Evolutionary conservation across 2,888 invertebrate genomes (phyloP).

Genomic region (Colletes collaris): DNA sequence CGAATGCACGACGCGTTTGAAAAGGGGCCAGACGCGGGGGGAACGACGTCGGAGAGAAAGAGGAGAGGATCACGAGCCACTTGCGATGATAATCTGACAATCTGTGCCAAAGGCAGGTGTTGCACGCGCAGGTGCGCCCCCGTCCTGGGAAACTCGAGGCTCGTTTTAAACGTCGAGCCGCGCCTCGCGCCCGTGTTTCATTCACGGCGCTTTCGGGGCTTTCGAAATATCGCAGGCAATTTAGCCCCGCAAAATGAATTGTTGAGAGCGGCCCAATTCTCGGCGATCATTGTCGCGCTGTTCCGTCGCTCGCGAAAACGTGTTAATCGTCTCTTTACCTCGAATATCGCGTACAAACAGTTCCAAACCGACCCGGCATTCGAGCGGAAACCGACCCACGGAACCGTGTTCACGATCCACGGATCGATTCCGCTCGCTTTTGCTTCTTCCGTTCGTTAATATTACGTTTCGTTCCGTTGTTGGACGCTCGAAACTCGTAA

Average conservation of each 20-base stretch:
- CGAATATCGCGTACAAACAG: conserved; percentile 1
- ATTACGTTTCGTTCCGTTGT: too few species aligned
- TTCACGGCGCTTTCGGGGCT: conserved; percentile 30
- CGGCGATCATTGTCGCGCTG: conserved; percentile 42
- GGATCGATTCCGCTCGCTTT: background rate
- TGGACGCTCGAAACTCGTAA: too few species aligned
- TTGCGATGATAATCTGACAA: conserved; percentile 52
- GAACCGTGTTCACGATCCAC: background rate
- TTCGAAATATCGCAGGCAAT: conserved; percentile 54
- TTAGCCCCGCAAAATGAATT: conserved; percentile 48
- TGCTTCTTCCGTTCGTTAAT: too few species aligned
- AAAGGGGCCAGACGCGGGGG: conserved; percentile 4
- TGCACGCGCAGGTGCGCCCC: conserved; percentile 34
- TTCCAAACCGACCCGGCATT: background rate
- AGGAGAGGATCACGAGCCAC: conserved; percentile 21
- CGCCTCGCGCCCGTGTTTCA: background rate
- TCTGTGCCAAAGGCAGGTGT: conserved; percentile 46
- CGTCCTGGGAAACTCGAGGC: conserved; percentile 11
- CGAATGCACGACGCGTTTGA: background rate
- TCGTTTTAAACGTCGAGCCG: conserved; percentile 19
- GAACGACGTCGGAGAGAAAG: background rate
- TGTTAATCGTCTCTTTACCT: conserved; percentile 49
- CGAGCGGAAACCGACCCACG: conserved; percentile 2
- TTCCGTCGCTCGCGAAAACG: conserved; percentile 37
- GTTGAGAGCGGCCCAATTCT: conserved; percentile 50